A percentile compares a stretch with the other conserved stretches of the same genome.
Conservation (phyloP, 2,113 vertebrate genomes). For the Stegastes partitus region DNA sequence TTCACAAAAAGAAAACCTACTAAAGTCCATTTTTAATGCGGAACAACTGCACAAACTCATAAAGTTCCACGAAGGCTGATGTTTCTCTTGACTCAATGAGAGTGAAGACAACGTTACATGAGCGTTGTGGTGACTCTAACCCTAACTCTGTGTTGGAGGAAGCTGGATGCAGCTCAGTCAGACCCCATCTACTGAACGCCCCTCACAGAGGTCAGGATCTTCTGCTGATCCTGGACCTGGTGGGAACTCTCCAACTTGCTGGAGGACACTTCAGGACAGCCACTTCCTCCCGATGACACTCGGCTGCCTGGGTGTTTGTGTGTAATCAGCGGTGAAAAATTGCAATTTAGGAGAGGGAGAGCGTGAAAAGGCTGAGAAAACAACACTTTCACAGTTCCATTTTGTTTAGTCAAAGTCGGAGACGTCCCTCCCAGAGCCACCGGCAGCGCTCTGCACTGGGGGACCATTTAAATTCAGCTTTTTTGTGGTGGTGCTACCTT, state of each 20-base stretch:
- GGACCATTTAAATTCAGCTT: background rate
- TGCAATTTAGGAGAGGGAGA: background rate
- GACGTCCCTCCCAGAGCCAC: background rate
- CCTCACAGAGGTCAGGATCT: constrained; percentile 5
- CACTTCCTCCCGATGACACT: background rate
- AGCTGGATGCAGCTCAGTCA: background rate
- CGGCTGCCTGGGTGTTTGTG: constrained; percentile 1
- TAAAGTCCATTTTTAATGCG: too few species aligned
- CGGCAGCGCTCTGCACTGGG: background rate
- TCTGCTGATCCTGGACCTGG: constrained; percentile 5
- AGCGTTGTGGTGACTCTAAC: too few species aligned
- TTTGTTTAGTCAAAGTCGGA: constrained; percentile 22
- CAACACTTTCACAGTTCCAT: constrained; percentile 7
- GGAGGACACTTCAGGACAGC: background rate
- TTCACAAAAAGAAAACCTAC: too few species aligned
- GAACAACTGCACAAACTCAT: too few species aligned
- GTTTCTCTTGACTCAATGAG: too few species aligned
- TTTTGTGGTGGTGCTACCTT: constrained; percentile 21
- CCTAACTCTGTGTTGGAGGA: background rate
- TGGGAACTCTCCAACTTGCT: background rate
- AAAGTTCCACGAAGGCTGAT: too few species aligned
- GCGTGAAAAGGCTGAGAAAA: background rate
- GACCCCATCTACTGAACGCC: background rate
- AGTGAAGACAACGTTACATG: too few species aligned
- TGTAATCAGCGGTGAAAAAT: constrained; percentile 35